A percentile compares a stretch with the other conserved stretches of the same genome.
Conservation (phyloP, 2,113 vertebrate species). For the Suricata suricatta region DNA sequence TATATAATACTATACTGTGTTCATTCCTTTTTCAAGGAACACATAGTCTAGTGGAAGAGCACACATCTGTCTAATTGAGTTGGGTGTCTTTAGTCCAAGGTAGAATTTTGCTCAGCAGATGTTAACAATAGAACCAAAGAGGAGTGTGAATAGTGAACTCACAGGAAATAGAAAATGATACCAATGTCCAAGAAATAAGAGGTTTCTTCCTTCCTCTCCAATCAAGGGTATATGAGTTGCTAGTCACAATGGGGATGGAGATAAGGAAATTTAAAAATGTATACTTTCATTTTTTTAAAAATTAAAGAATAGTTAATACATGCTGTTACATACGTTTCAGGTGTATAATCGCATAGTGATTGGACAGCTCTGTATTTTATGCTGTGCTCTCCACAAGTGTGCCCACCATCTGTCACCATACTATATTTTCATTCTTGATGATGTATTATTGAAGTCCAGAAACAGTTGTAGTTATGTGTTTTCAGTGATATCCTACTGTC, state of each 20-base stretch:
- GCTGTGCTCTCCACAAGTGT: background rate
- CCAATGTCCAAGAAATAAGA: background rate
- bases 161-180: background rate
- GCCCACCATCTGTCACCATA: background rate
- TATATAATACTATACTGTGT: fast-evolving
- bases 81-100: background rate
- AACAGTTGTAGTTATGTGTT: background rate
- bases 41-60: background rate
- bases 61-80: background rate
- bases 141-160: background rate
- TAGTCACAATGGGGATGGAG: background rate
- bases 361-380: background rate
- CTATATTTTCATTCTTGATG: background rate
- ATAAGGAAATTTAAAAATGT: background rate
- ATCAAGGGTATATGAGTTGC: background rate
- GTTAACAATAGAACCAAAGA: background rate
- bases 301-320: background rate
- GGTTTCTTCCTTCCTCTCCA: background rate
- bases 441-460: background rate
- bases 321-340: background rate
- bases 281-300: background rate
- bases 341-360: background rate
- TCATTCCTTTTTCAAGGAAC: background rate
- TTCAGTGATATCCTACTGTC: background rate
- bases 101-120: background rate